A percentile compares a stretch with the other conserved stretches of the same genome.
These are phyloP conservation scores for Andinoacara biseriatus DNA, from an alignment of 2,113 vertebrate species.

Conservation along the genomic window DNA sequence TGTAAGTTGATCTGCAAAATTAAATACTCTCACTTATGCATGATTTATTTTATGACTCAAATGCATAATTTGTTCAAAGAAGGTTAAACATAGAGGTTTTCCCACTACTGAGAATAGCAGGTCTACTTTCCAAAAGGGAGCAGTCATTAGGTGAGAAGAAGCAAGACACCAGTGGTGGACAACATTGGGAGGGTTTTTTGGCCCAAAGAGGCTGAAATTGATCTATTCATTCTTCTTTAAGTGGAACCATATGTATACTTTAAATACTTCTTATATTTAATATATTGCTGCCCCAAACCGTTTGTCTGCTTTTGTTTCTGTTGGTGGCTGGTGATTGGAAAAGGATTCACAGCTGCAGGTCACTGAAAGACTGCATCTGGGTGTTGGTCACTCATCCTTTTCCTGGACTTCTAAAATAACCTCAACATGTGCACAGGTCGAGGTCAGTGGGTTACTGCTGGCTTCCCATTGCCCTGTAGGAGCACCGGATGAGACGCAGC, in stretches of 20 bases:
- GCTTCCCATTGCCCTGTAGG: constrained; percentile 40
- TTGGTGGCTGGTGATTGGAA: background rate
- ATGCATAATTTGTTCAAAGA: background rate
- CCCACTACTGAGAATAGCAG: background rate
- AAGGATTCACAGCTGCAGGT: constrained; percentile 5
- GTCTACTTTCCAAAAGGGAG: background rate
- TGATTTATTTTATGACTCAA: background rate
- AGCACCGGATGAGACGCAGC: constrained; percentile 51
- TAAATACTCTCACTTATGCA: rapidly evolving
- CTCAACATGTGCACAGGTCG: constrained; percentile 11
- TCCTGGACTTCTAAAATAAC: constrained; percentile 72
- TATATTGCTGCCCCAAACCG: background rate
- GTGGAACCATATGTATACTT: background rate
- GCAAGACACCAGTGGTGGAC: background rate
- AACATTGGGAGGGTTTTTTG: background rate
- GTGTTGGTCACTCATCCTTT: constrained; percentile 64
- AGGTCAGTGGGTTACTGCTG: constrained; percentile 46
- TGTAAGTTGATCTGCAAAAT: background rate
- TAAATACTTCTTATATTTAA: background rate
- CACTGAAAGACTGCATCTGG: constrained; percentile 23
- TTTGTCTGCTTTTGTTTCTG: background rate
- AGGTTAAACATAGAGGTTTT: background rate
- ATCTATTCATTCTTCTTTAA: background rate
- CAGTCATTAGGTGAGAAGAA: background rate
- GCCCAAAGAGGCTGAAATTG: background rate